Evolutionary conservation across 2,888 invertebrate species (phyloP).

Genomic region (Amblyjoppa fuscipennis): DNA sequence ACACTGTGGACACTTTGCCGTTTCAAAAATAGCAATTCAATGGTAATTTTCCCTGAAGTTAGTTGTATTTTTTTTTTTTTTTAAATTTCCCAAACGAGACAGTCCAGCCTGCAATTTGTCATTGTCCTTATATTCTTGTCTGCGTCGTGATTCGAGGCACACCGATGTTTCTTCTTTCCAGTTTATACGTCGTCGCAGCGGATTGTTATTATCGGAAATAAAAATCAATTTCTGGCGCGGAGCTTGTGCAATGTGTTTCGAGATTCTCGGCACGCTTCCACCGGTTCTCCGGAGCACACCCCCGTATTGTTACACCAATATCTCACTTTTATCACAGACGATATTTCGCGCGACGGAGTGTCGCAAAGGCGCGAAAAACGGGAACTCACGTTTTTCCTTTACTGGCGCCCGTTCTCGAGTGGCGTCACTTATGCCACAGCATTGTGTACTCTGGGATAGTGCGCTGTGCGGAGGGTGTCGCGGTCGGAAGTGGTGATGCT

Average conservation of each 20-base stretch:
- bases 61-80: not conserved
- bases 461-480: not conserved
- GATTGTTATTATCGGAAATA: slow-evolving; percentile 16
- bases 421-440: slow-evolving; percentile 5
- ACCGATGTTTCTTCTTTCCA: not conserved
- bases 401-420: not conserved
- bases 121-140: not conserved
- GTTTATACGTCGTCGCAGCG: not conserved
- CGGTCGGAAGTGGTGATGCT: not conserved
- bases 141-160: not conserved
- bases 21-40: not conserved
- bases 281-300: not conserved
- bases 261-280: slow-evolving; percentile 18
- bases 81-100: not conserved
- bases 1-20: not conserved
- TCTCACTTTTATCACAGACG: slow-evolving; percentile 1
- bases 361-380: slow-evolving; percentile 6
- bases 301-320: not conserved
- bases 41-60: not conserved
- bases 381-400: slow-evolving; percentile 14
- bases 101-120: not conserved
- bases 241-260: slow-evolving; percentile 1
- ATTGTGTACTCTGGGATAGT: slow-evolving; percentile 7
- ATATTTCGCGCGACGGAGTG: slow-evolving; percentile 14
- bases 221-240: slow-evolving; percentile 20